Conservation (phyloP, 2,888 invertebrate genomes). For the Encarsia formosa region DNA sequence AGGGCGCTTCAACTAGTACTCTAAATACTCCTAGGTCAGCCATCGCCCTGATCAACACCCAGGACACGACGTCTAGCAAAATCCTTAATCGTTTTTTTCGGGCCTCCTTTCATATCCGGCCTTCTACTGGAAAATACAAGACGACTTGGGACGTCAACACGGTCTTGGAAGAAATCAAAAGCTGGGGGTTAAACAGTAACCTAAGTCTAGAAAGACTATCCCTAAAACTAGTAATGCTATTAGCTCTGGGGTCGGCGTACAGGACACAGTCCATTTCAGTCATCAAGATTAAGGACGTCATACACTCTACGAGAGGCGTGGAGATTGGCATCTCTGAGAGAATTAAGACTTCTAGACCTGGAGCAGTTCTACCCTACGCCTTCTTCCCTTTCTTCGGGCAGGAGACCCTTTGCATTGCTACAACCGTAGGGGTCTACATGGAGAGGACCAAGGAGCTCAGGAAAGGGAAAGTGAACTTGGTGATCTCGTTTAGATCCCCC, state of each 20-base stretch:
- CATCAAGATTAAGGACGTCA: not conserved
- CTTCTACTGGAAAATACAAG: not conserved
- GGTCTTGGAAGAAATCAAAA: not conserved
- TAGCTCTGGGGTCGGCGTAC: not conserved
- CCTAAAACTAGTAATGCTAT: not conserved
- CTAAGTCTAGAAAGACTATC: not conserved
- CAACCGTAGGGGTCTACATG: conserved; percentile 1
- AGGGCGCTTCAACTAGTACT: conserved; percentile 8
- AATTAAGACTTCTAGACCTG: not conserved
- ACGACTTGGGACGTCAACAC: not conserved
- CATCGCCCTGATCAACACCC: not conserved
- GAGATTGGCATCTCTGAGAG: not conserved
- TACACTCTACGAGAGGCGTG: too few species aligned
- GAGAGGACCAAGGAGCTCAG: conserved; percentile 4
- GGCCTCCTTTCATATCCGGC: not conserved
- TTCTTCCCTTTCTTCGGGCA: not conserved
- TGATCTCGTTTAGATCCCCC: conserved; percentile 12
- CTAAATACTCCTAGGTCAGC: conserved; percentile 13
- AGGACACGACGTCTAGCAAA: not conserved
- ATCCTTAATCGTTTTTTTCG: not conserved
- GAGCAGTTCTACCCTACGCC: not conserved
- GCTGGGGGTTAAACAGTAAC: too few species aligned
- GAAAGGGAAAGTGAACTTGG: conserved; percentile 1
- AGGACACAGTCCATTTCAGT: not conserved
- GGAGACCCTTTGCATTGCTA: not conserved